A percentile compares a stretch with the other conserved stretches of the same genome.
Evolutionary conservation across 2,113 vertebrate genomes (phyloP).

Genomic region (Dasyprocta punctata): DNA sequence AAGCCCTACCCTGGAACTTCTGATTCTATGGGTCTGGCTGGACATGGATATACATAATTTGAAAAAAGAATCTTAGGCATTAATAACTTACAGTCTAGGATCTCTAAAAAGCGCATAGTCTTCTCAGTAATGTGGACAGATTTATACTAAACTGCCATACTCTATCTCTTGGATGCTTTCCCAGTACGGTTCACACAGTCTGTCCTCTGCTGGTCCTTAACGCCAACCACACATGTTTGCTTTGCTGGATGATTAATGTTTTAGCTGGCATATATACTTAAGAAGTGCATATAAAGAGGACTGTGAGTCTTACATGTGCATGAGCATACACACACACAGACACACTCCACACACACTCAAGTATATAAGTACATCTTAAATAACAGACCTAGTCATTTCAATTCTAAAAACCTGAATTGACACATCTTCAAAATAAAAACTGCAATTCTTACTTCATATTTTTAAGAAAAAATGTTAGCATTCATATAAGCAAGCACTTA

Average conservation of each 20-base stretch:
- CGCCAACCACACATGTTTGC: background rate
- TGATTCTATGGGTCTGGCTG: background rate
- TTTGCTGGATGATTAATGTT: background rate
- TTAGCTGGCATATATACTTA: background rate
- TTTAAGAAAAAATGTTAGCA: background rate
- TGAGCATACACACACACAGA: background rate
- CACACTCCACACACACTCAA: background rate
- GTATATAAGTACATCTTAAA: background rate
- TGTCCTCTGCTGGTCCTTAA: background rate
- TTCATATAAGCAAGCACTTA: background rate
- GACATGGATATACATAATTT: background rate
- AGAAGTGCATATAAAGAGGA: background rate
- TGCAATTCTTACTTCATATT: background rate
- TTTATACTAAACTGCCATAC: background rate
- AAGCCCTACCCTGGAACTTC: background rate
- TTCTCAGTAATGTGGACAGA: background rate
- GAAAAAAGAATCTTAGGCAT: background rate
- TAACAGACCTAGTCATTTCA: background rate
- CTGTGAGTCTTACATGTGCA: background rate
- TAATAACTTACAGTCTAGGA: background rate
- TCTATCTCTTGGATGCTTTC: background rate
- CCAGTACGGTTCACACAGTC: background rate
- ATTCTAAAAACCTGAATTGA: background rate
- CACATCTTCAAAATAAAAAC: constrained; percentile 29
- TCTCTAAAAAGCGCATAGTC: background rate